Base-by-base conservation (phyloP, 2,113 vertebrate genomes). In the Sula dactylatra region DNA sequence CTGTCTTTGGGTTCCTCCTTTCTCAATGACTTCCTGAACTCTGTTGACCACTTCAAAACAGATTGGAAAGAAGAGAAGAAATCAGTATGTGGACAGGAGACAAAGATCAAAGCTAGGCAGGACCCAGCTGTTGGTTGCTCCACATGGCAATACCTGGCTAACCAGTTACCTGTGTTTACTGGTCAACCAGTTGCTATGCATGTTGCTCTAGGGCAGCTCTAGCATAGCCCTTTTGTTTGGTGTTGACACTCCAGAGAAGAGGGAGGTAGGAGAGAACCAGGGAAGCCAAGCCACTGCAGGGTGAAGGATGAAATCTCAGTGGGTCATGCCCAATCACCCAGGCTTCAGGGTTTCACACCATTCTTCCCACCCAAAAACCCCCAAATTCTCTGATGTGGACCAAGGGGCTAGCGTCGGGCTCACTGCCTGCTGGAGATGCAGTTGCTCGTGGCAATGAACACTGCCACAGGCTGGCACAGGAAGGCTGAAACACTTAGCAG, bases 371-470 rank as follows among this genome's bases (percentile, higher is more conserved):
- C 3, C 9, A 12, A 70, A 61, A 2, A 1, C 2, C 5, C 9
- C 20, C 6, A 15, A 11, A 34, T 42, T 58, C 58, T 42, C 16
- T 42, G 47, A 36, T 11, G 4, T 4, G 5, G 13, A 10, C 13
- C 67, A 45, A 47, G 15, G 12, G 29, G 24, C 38, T 76, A 62
- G 10, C 4, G 1, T 18, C 0, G 0, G 44, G 17, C 8, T 59
- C 15, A 25, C 14, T 45, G 13, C 9, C 32, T 50, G 42, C 15
- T 66, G 42, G 8, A 62, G 14, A 77, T 6, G 31, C 27, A 71
- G 74, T 25, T 79, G 14, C 16, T 19, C 2, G 2, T 36, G 66
- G 32, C 25, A 36, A 19, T 22, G 31, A 79, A 4, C 32, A 25
- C 17, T 40, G 38, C 27, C n/a, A 59, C 11, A 45, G 73, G 8